Conservation (phyloP, 2,888 invertebrate genomes). For the Macrophya alboannulata region DNA sequence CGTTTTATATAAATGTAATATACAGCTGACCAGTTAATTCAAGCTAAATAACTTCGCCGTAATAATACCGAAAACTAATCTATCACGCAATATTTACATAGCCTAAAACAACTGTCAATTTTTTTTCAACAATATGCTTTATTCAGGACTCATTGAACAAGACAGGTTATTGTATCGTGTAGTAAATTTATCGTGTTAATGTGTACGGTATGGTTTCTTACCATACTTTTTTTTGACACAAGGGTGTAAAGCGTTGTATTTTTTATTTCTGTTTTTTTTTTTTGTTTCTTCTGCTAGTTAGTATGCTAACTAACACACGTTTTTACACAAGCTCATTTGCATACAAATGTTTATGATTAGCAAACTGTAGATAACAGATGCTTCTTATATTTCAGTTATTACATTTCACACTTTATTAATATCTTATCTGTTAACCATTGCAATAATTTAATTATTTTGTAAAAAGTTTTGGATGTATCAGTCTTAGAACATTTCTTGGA, state of each 20-base stretch:
- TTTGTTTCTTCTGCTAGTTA: not conserved
- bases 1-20: not conserved
- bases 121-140: conserved; percentile 16
- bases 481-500: not conserved
- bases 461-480: not conserved
- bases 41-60: not conserved
- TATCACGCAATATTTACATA: conserved; percentile 32
- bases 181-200: not conserved
- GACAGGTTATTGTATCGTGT: not conserved
- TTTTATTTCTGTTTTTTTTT: not conserved
- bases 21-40: not conserved
- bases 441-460: not conserved
- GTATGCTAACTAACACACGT: conserved; percentile 20
- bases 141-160: not conserved
- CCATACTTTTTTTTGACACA: conserved; percentile 23
- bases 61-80: not conserved
- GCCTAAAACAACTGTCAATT: conserved; percentile 53
- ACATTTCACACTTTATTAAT: not conserved
- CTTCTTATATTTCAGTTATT: conserved; percentile 24
- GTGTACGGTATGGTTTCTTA: not conserved
- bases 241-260: conserved; percentile 5
- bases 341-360: conserved; percentile 61
- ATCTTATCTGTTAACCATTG: conserved; percentile 8
- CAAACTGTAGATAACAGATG: conserved; percentile 33
- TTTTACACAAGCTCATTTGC: conserved; percentile 58